Percentiles rank a stretch among this genome's conserved stretches.
phyloP scores from a whole-genome alignment of 2,113 vertebrate genomes.

The Cettia cetti region DNA sequence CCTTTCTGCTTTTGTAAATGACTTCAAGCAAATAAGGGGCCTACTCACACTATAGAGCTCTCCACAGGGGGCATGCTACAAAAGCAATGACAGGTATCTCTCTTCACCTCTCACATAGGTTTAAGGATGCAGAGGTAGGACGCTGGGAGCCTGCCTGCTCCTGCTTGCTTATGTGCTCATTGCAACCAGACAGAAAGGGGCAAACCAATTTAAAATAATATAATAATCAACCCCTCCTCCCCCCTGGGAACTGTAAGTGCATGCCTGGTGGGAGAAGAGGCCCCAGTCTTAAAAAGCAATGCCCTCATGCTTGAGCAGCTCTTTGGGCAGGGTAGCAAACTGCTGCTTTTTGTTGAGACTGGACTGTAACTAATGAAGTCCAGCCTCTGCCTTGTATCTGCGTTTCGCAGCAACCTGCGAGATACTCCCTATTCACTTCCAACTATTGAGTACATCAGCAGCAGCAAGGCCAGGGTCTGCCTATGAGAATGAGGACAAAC shows the following conservation, averaged over 20 bases:
- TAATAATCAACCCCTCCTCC: not conserved
- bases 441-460: accelerated
- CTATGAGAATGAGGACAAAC: not conserved
- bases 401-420: not conserved
- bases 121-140: not conserved
- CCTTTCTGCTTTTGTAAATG: not conserved
- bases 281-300: not conserved
- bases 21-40: not conserved
- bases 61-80: not conserved
- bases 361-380: not conserved
- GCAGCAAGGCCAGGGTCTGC: not conserved
- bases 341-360: not conserved
- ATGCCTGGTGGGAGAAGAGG: accelerated
- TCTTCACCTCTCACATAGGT: not conserved
- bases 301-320: not conserved
- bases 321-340: not conserved
- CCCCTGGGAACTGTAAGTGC: not conserved
- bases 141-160: not conserved
- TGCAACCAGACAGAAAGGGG: not conserved
- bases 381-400: not conserved
- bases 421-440: not conserved
- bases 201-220: not conserved
- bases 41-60: not conserved
- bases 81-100: not conserved
- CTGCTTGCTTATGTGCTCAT: not conserved